Conservation (phyloP, 2,113 vertebrate species). For the Lepus americanus region DNA sequence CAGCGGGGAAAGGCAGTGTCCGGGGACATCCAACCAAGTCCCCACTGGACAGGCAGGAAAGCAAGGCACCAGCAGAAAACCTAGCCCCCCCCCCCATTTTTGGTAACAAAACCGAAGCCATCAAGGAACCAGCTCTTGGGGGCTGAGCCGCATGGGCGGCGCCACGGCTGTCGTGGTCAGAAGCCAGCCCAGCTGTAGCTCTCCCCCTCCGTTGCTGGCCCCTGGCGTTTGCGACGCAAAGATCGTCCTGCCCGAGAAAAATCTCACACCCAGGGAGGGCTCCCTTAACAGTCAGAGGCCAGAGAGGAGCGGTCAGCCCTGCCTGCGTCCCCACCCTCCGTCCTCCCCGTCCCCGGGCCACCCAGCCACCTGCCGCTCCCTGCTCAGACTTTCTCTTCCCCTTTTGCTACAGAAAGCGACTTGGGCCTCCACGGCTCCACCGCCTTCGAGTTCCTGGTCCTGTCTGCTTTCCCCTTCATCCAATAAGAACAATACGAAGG, state of each 20-base stretch:
- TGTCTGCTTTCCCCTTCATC: slow-evolving; percentile 26
- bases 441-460: slow-evolving; percentile 57
- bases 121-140: neutral
- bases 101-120: neutral
- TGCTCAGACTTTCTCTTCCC: neutral
- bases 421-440: neutral
- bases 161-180: neutral
- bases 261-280: neutral
- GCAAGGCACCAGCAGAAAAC: neutral
- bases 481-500: slow-evolving; percentile 61
- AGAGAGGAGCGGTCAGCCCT: neutral
- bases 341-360: too few relatives aligned
- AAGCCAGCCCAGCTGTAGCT: neutral
- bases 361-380: too few relatives aligned
- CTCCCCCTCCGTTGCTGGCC: neutral
- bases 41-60: neutral
- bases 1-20: neutral
- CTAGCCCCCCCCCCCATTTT: neutral
- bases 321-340: neutral
- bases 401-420: neutral
- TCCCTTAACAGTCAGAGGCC: neutral
- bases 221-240: neutral
- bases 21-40: neutral
- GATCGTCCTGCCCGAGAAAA: neutral
- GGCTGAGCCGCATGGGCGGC: too few relatives aligned